phyloP scores from a whole-genome alignment of 2,797 vertebrate genomes.

The Carcharodon carcharias region DNA sequence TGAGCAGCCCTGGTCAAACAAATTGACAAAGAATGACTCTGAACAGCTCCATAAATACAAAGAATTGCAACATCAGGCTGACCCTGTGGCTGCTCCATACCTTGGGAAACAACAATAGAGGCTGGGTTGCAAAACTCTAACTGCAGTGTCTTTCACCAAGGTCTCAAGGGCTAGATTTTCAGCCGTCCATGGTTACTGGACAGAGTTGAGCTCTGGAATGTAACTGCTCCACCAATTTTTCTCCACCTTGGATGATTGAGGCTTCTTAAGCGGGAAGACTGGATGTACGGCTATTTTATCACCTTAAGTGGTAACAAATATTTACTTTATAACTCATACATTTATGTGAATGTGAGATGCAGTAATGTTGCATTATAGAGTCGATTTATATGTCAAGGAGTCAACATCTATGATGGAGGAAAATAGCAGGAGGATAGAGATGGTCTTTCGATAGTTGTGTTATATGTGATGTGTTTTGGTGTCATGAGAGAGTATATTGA shows the following conservation, averaged over 20 bases:
- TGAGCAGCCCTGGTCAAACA: too few species aligned
- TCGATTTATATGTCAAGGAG: not conserved
- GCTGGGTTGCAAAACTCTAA: not conserved
- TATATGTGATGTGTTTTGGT: too few species aligned
- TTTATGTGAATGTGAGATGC: not conserved
- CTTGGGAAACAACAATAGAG: not conserved
- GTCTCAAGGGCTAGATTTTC: not conserved
- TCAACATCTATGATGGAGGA: too few species aligned
- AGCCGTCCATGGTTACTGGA: not conserved
- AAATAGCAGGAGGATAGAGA: too few species aligned
- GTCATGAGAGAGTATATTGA: too few species aligned
- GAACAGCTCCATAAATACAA: not conserved
- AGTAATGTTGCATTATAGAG: not conserved
- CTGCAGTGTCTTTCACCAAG: not conserved
- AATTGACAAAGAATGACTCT: not conserved
- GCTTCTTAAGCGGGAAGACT: not conserved
- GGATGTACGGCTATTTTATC: not conserved
- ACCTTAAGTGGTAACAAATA: not conserved
- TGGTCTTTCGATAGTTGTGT: too few species aligned
- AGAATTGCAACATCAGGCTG: not conserved
- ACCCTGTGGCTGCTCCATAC: not conserved
- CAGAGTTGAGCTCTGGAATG: too few species aligned
- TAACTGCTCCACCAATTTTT: too few species aligned
- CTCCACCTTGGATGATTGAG: not conserved
- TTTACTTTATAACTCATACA: not conserved